phyloP scores from a whole-genome alignment of 2,797 vertebrate genomes.

The Buphagus erythrorhynchus region DNA sequence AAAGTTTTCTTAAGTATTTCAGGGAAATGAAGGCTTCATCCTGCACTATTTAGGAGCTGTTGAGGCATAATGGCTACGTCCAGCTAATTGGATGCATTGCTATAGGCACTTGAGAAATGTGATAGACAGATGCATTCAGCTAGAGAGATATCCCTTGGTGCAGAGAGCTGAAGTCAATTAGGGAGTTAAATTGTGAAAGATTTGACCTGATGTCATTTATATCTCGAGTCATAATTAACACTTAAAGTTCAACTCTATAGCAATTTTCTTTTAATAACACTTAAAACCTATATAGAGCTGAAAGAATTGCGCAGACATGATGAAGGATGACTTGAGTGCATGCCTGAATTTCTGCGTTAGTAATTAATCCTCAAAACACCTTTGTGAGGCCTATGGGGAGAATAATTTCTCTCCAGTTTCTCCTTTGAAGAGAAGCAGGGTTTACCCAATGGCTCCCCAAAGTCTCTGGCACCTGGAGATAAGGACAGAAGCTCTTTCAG shows the following conservation, averaged over 20 bases:
- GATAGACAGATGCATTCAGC: conserved; percentile 19
- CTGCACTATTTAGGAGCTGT: neutral
- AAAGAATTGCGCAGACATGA: conserved; percentile 15
- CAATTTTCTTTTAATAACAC: conserved; percentile 52
- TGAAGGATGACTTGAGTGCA: conserved; percentile 25
- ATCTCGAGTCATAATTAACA: conserved; percentile 46
- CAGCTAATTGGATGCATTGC: neutral
- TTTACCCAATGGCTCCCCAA: neutral
- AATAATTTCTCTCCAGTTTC: neutral
- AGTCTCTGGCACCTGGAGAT: neutral
- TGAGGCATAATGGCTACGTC: neutral
- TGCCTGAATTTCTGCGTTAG: neutral
- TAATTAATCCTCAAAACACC: conserved; percentile 39
- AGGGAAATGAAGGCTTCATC: neutral
- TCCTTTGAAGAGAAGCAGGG: neutral
- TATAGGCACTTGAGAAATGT: conserved; percentile 21
- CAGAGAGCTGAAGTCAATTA: conserved; percentile 37
- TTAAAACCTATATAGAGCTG: conserved; percentile 24
- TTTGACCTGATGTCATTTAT: conserved; percentile 57
- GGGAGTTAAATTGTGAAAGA: conserved; percentile 23
- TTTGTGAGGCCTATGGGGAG: neutral
- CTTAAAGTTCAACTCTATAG: conserved; percentile 46
- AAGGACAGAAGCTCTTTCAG: neutral
- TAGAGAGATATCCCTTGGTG: conserved; percentile 12
- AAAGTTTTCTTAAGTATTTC: neutral